phyloP scores from a whole-genome alignment of 1,140 invertebrate genomes.

The Aphis gossypii region DNA sequence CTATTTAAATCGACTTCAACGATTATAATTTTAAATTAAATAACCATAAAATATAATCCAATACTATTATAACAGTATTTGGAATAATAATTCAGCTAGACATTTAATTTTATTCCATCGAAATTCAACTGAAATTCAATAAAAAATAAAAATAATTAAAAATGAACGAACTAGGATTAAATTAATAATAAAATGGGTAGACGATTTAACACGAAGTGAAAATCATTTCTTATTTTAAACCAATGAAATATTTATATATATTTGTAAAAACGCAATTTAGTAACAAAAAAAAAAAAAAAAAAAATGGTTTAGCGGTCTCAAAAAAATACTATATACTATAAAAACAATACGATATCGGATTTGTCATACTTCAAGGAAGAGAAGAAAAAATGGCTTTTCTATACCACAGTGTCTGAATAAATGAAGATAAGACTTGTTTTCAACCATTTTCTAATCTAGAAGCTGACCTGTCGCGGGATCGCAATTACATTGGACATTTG shows the following conservation, averaged over 20 bases:
- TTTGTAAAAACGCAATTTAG: not conserved
- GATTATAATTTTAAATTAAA: not conserved
- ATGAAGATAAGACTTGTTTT: constrained; percentile 17
- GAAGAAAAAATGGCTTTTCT: not conserved
- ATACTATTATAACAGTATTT: not conserved
- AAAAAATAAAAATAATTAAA: not conserved
- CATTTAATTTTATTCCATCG: not conserved
- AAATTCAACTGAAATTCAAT: not conserved
- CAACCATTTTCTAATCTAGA: constrained; percentile 12
- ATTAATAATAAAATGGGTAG: not conserved
- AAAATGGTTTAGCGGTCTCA: not conserved
- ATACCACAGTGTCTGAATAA: not conserved
- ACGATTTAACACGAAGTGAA: not conserved
- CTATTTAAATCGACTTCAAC: not conserved
- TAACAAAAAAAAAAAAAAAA: not conserved
- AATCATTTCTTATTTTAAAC: not conserved
- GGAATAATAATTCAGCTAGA: not conserved
- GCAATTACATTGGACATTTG: constrained; percentile 16
- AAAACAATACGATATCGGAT: not conserved
- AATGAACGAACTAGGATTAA: not conserved
- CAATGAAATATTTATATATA: not conserved
- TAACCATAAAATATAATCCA: not conserved
- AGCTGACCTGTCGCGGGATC: not conserved
- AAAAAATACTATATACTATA: not conserved
- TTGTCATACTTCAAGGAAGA: not conserved